A percentile compares a stretch with the other conserved stretches of the same genome.
These are phyloP conservation scores for Rhizomys pruinosus DNA, from an alignment of 2,113 vertebrate genomes.

Conservation along the genomic window DNA sequence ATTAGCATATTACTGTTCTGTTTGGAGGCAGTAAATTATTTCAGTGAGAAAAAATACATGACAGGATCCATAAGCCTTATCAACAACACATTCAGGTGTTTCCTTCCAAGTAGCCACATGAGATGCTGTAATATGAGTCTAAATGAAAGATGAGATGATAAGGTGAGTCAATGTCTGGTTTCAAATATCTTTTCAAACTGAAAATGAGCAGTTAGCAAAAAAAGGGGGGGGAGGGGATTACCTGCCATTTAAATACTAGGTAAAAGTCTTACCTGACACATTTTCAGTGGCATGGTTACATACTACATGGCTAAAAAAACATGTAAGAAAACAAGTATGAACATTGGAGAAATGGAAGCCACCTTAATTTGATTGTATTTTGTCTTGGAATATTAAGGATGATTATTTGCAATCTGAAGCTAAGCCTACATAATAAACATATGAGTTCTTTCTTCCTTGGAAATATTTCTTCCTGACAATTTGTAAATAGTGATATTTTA, in stretches of 20 bases:
- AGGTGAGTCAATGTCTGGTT: constrained; percentile 28
- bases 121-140: neutral
- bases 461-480: neutral
- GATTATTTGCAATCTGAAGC: constrained; percentile 55
- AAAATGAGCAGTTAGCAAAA: constrained; percentile 65
- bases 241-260: constrained; percentile 49
- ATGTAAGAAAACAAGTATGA: constrained; percentile 63
- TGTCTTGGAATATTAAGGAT: constrained; percentile 58
- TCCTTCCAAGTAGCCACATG: constrained; percentile 10
- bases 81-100: constrained; percentile 25
- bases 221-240: constrained; percentile 8
- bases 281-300: constrained; percentile 9
- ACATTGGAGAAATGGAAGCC: constrained; percentile 21
- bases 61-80: constrained; percentile 49
- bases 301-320: neutral
- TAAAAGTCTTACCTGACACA: constrained; percentile 65
- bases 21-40: constrained; percentile 53
- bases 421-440: constrained; percentile 49
- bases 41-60: neutral
- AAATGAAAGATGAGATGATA: constrained; percentile 72
- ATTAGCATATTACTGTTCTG: neutral
- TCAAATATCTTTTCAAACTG: constrained; percentile 65
- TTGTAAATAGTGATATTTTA: constrained; percentile 48
- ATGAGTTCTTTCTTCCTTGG: neutral
- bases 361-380: constrained; percentile 65